phyloP scores from a whole-genome alignment of 2,888 invertebrate species.

The Mimas tiliae region DNA sequence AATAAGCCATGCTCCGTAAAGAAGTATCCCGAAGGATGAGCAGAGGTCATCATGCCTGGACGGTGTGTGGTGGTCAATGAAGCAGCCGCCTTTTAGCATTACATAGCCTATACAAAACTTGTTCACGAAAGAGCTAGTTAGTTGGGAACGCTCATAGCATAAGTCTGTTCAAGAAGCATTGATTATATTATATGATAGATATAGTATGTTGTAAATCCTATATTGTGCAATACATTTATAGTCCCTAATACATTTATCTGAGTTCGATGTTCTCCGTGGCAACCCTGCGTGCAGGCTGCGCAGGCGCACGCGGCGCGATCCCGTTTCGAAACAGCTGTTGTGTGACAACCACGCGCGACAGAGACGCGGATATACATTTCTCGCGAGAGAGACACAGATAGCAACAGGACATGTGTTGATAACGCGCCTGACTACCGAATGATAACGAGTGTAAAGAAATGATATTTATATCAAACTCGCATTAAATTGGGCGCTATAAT shows the following conservation, averaged over 20 bases:
- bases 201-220: too few species aligned
- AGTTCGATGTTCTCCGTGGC: slow-evolving; percentile 26
- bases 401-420: slow-evolving; percentile 41
- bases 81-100: too few species aligned
- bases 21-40: background rate
- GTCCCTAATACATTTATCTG: background rate
- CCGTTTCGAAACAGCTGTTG: slow-evolving; percentile 78
- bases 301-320: slow-evolving; percentile 60
- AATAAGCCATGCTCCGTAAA: background rate
- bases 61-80: background rate
- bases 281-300: slow-evolving; percentile 46
- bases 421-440: slow-evolving; percentile 27
- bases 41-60: background rate
- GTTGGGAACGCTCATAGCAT: too few species aligned
- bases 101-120: too few species aligned
- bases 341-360: slow-evolving; percentile 54
- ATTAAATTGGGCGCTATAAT: background rate
- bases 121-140: too few species aligned
- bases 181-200: too few species aligned
- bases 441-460: slow-evolving; percentile 36
- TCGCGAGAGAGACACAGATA: slow-evolving; percentile 37
- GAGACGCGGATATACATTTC: slow-evolving; percentile 38
- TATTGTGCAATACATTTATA: too few species aligned
- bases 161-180: too few species aligned
- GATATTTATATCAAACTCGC: slow-evolving; percentile 27